A percentile compares a stretch with the other conserved stretches of the same genome.
These are phyloP conservation scores for Molossus alvarezi DNA, from an alignment of 2,797 vertebrate genomes.

Conservation along the genomic window DNA sequence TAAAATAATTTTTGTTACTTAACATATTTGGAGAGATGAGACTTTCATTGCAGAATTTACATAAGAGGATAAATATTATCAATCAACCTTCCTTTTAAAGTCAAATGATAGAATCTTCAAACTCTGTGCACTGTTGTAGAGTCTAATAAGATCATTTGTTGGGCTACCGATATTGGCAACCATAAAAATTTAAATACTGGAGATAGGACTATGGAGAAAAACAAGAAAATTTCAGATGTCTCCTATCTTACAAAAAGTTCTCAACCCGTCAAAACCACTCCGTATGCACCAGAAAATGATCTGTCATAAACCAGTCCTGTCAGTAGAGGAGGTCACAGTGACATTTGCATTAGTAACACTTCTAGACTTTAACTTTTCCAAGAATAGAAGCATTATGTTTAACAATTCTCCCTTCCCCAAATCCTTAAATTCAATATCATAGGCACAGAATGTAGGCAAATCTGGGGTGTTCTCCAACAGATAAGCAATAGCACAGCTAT, in stretches of 20 bases:
- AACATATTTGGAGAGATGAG: slow-evolving; percentile 73
- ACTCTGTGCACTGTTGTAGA: slow-evolving; percentile 66
- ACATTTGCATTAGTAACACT: slow-evolving; percentile 70
- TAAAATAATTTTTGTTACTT: slow-evolving; percentile 75
- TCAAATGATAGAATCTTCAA: slow-evolving; percentile 75
- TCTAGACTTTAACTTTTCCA: slow-evolving; percentile 65
- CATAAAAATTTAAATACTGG: slow-evolving; percentile 71
- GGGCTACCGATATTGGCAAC: slow-evolving; percentile 71
- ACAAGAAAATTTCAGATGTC: slow-evolving; percentile 55
- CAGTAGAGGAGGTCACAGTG: slow-evolving; percentile 79
- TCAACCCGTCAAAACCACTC: slow-evolving; percentile 64
- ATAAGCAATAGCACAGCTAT: slow-evolving; percentile 74
- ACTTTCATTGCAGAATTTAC: slow-evolving; percentile 70
- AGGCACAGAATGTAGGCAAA: slow-evolving; percentile 83
- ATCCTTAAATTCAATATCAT: slow-evolving; percentile 73
- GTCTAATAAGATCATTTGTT: slow-evolving; percentile 72
- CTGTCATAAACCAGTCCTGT: slow-evolving; percentile 67
- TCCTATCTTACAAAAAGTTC: slow-evolving; percentile 68
- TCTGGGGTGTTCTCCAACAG: slow-evolving; percentile 80
- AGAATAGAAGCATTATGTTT: slow-evolving; percentile 75
- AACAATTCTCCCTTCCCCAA: slow-evolving; percentile 68
- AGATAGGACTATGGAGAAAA: slow-evolving; percentile 64
- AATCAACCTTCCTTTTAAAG: slow-evolving; percentile 69
- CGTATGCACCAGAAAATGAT: slow-evolving; percentile 68
- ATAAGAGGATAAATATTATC: slow-evolving; percentile 62